Conservation (phyloP, 2,888 invertebrate species). For the Phragmatobia fuliginosa region DNA sequence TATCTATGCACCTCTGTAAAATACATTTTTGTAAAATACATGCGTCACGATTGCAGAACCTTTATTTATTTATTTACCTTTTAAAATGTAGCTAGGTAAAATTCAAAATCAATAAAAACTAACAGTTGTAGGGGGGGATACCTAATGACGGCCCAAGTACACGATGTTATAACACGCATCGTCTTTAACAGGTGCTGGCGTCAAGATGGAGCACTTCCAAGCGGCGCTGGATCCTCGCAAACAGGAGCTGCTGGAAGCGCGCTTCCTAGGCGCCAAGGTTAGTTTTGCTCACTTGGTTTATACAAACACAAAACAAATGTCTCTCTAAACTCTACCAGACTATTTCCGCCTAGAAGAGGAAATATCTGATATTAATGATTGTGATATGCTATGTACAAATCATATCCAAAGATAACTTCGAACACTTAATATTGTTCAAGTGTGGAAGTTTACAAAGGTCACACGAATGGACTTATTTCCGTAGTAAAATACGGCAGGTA, state of each 20-base stretch:
- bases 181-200: constrained; percentile 91
- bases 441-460: background rate
- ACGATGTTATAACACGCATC: constrained; percentile 49
- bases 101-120: background rate
- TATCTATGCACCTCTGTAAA: background rate
- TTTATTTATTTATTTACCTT: too few species aligned
- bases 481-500: background rate
- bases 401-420: constrained; percentile 15
- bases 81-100: background rate
- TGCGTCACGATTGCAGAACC: background rate
- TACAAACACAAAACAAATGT: constrained; percentile 10
- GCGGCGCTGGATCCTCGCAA: constrained; percentile 99
- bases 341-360: constrained; percentile 17
- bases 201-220: constrained; percentile 98
- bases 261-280: constrained; percentile 98
- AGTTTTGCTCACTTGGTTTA: constrained; percentile 73
- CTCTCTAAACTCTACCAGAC: background rate
- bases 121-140: background rate
- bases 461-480: background rate
- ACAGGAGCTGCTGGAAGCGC: constrained; percentile 99
- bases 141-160: constrained; percentile 1
- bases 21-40: background rate
- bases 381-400: too few species aligned
- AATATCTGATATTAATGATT: constrained; percentile 23
- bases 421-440: background rate